These are phyloP conservation scores for Urosaurus nigricauda DNA, from an alignment of 2,797 vertebrate genomes.

Conservation along the genomic window DNA sequence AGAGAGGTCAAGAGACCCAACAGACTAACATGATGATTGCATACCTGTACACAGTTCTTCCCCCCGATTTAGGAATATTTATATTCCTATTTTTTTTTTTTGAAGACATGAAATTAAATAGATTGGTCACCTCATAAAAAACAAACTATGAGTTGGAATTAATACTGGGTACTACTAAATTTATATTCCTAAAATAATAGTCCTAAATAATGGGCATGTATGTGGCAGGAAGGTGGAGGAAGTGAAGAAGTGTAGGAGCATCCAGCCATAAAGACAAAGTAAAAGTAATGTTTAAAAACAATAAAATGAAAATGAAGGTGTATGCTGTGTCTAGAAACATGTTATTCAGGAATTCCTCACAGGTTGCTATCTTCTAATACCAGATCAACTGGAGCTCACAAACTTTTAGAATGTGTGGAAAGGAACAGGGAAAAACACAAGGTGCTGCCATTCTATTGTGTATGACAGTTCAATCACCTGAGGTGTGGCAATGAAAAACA, in stretches of 20 bases:
- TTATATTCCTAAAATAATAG: background rate
- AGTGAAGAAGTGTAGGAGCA: background rate
- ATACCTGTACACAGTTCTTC: no score
- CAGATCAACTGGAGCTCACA: background rate
- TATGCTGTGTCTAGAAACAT: background rate
- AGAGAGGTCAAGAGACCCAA: no score
- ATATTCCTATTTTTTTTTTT: no score
- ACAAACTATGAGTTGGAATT: no score
- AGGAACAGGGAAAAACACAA: background rate
- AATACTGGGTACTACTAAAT: no score
- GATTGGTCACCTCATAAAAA: no score
- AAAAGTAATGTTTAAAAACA: background rate
- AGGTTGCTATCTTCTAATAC: background rate
- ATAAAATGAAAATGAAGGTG: background rate
- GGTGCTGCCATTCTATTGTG: background rate
- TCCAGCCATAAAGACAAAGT: background rate
- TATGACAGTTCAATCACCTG: background rate
- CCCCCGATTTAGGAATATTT: no score
- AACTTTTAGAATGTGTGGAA: background rate
- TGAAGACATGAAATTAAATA: no score
- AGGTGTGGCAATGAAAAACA: background rate
- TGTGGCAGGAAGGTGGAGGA: background rate
- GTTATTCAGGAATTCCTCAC: background rate
- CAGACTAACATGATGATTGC: no score
- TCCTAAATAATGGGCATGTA: background rate